Conservation (phyloP, 92 coral and sea anemone species). For the Blastomussa wellsi region DNA sequence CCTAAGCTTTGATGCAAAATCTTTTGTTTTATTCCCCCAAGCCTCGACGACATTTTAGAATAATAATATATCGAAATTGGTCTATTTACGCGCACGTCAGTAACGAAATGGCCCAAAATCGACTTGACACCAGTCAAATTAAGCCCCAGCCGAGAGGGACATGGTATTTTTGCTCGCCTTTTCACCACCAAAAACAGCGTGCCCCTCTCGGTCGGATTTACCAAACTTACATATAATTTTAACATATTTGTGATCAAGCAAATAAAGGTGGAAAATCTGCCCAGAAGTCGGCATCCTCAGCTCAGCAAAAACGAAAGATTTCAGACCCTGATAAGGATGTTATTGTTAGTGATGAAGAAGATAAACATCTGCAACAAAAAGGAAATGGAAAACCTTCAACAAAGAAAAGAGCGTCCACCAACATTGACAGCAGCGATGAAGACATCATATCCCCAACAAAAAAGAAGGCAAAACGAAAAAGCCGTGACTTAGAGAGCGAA, state of each 20-base stretch:
- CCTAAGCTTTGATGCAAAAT: too few relatives aligned
- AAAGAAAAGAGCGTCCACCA: slow-evolving; percentile 35
- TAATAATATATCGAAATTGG: too few relatives aligned
- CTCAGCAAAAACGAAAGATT: slow-evolving; percentile 1
- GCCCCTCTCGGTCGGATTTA: too few relatives aligned
- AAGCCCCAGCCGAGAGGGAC: too few relatives aligned
- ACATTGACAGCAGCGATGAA: slow-evolving; percentile 45
- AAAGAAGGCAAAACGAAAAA: slow-evolving; percentile 46
- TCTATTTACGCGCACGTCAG: too few relatives aligned
- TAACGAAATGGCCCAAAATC: too few relatives aligned
- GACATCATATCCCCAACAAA: slow-evolving; percentile 34
- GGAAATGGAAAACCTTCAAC: slow-evolving; percentile 21
- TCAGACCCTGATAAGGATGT: slow-evolving; percentile 25
- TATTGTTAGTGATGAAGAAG: slow-evolving; percentile 43
- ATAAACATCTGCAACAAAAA: slow-evolving; percentile 36
- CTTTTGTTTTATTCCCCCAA: too few relatives aligned
- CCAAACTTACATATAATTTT: neutral
- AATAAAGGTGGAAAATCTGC: slow-evolving; percentile 11
- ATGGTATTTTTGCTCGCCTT: too few relatives aligned
- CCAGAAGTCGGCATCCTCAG: neutral
- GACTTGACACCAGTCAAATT: too few relatives aligned
- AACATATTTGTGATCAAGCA: neutral
- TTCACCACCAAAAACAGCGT: too few relatives aligned
- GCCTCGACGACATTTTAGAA: too few relatives aligned
- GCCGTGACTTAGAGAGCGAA: slow-evolving; percentile 44